Conservation (phyloP, 1,140 invertebrate species). For the Macrocentrus cingulum region DNA sequence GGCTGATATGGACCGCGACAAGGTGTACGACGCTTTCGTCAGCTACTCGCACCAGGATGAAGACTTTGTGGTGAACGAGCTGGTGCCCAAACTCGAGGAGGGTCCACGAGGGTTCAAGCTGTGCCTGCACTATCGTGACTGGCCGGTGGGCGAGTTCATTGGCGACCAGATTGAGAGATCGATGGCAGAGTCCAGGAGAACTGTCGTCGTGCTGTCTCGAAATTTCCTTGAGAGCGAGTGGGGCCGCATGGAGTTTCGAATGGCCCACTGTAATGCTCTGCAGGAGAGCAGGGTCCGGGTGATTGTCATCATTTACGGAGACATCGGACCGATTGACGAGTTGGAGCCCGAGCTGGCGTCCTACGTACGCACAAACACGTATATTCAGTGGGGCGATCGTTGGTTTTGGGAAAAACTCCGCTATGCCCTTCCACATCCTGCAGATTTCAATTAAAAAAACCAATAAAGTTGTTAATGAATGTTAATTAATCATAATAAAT, state of each 20-base stretch:
- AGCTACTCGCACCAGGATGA: slow-evolving; percentile 84
- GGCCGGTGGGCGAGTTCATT: slow-evolving; percentile 71
- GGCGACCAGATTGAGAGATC: slow-evolving; percentile 76
- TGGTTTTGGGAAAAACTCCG: slow-evolving; percentile 85
- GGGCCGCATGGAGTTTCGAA: slow-evolving; percentile 79
- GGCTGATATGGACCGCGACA: slow-evolving; percentile 75
- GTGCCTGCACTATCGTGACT: slow-evolving; percentile 60
- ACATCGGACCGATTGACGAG: slow-evolving; percentile 43
- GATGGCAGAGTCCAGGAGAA: slow-evolving; percentile 76
- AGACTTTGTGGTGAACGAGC: slow-evolving; percentile 68
- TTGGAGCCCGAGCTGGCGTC: slow-evolving; percentile 75
- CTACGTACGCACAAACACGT: slow-evolving; percentile 84
- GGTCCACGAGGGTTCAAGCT: slow-evolving; percentile 64
- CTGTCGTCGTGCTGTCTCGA: slow-evolving; percentile 79
- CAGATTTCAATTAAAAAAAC: slow-evolving; percentile 15
- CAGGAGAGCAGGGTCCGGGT: slow-evolving; percentile 71
- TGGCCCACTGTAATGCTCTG: slow-evolving; percentile 77
- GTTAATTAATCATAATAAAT: too few relatives aligned
- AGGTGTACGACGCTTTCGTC: slow-evolving; percentile 83
- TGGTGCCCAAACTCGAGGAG: slow-evolving; percentile 70
- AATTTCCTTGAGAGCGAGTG: slow-evolving; percentile 60
- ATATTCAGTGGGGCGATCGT: slow-evolving; percentile 81
- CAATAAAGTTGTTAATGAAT: too few relatives aligned
- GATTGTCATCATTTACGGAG: slow-evolving; percentile 78
- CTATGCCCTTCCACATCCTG: slow-evolving; percentile 69